These are phyloP conservation scores for Callipepla squamata DNA, from an alignment of 2,113 vertebrate species.

Conservation along the genomic window DNA sequence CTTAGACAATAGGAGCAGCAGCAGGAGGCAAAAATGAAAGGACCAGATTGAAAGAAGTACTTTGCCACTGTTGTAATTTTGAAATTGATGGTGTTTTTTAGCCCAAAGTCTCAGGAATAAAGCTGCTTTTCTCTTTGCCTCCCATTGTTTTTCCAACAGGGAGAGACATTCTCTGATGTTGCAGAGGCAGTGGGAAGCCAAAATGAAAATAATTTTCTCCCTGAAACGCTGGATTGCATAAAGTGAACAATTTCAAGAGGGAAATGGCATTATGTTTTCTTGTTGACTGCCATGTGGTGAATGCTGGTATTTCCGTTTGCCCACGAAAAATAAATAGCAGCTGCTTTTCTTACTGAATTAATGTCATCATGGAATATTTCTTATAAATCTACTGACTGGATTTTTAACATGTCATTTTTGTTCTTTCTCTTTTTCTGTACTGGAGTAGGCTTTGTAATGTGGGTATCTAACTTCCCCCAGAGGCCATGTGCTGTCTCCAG, in stretches of 20 bases:
- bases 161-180: conserved; percentile 63
- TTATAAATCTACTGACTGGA: background rate
- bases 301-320: conserved; percentile 14
- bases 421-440: background rate
- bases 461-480: background rate
- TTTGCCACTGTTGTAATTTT: conserved; percentile 72
- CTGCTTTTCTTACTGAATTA: conserved; percentile 24
- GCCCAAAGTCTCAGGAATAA: conserved; percentile 68
- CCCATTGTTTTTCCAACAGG: conserved; percentile 62
- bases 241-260: conserved; percentile 52
- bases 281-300: conserved; percentile 1
- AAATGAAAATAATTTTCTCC: conserved; percentile 61
- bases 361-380: background rate
- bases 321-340: background rate
- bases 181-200: conserved; percentile 50
- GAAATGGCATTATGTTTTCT: background rate
- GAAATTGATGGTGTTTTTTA: conserved; percentile 69
- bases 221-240: conserved; percentile 64
- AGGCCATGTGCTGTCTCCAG: accelerated
- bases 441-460: background rate
- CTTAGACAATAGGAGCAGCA: conserved; percentile 63
- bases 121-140: conserved; percentile 65
- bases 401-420: background rate
- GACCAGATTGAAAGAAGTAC: conserved; percentile 64
- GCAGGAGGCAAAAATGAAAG: conserved; percentile 70